Conservation (phyloP, 2,888 invertebrate genomes). For the Xanthorhoe designata region DNA sequence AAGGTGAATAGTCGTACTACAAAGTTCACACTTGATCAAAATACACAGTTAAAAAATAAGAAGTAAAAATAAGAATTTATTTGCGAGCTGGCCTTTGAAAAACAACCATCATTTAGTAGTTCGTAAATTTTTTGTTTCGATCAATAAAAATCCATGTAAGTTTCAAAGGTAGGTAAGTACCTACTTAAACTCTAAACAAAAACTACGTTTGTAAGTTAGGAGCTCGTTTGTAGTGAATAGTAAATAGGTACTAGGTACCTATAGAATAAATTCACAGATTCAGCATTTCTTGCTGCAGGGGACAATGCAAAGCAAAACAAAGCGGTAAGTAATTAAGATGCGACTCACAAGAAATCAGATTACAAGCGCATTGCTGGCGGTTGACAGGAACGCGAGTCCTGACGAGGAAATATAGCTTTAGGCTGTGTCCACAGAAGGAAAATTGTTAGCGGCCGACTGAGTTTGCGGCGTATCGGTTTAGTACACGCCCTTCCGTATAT, state of each 20-base stretch:
- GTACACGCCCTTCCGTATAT: too few species aligned
- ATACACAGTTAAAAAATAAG: too few species aligned
- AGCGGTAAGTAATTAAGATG: conserved; percentile 29
- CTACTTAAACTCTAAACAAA: neutral
- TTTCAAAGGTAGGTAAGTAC: too few species aligned
- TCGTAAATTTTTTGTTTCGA: too few species aligned
- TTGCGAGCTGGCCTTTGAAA: too few species aligned
- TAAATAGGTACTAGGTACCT: neutral
- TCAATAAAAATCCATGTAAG: too few species aligned
- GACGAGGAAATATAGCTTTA: conserved; percentile 16
- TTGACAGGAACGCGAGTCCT: conserved; percentile 26
- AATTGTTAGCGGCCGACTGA: too few species aligned
- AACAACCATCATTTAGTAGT: too few species aligned
- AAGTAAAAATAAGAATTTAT: too few species aligned
- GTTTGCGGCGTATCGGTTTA: too few species aligned
- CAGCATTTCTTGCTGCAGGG: conserved; percentile 5
- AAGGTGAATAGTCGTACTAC: neutral
- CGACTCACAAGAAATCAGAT: conserved; percentile 33
- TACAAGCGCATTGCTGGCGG: conserved; percentile 16
- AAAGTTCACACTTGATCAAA: too few species aligned
- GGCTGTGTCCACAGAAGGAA: too few species aligned
- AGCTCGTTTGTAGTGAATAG: neutral
- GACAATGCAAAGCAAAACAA: conserved; percentile 24
- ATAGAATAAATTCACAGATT: neutral
- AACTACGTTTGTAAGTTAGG: neutral